These are phyloP conservation scores for Pardosa pseudoannulata DNA, from an alignment of 2,888 invertebrate species.

Conservation along the genomic window DNA sequence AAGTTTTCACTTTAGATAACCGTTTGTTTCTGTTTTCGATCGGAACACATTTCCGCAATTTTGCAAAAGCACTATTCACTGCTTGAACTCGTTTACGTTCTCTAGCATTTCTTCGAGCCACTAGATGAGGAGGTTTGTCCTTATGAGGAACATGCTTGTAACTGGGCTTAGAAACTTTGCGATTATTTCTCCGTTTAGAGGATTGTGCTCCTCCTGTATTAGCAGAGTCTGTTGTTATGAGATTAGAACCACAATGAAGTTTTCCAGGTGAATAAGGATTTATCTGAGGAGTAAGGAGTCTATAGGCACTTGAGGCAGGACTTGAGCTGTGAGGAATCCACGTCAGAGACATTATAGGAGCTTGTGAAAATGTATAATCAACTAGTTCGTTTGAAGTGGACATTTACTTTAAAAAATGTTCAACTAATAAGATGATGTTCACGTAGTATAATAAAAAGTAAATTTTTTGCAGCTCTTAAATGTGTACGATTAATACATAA, in stretches of 20 bases:
- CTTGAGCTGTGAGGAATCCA: neutral
- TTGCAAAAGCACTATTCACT: conserved; percentile 82
- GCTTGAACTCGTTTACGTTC: conserved; percentile 83
- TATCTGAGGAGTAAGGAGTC: conserved; percentile 20
- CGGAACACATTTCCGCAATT: conserved; percentile 81
- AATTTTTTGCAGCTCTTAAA: too few relatives aligned
- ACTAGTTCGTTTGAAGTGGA: too few relatives aligned
- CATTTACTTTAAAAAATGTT: too few relatives aligned
- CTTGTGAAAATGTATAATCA: neutral
- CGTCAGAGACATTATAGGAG: neutral
- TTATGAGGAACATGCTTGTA: conserved; percentile 76
- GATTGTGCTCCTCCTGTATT: neutral
- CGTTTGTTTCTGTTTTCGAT: conserved; percentile 80
- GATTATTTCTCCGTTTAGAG: neutral
- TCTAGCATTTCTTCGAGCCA: conserved; percentile 82
- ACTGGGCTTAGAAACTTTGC: conserved; percentile 51
- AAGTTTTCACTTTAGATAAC: conserved; percentile 83
- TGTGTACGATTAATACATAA: too few relatives aligned
- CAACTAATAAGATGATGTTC: too few relatives aligned
- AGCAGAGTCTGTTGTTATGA: neutral
- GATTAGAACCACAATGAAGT: neutral
- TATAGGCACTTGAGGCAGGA: conserved; percentile 1
- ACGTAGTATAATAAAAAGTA: too few relatives aligned
- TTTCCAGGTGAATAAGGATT: neutral
- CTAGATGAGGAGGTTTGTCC: conserved; percentile 81